Evolutionary conservation across 2,797 vertebrate species (phyloP).

Genomic region (Semotilus atromaculatus): DNA sequence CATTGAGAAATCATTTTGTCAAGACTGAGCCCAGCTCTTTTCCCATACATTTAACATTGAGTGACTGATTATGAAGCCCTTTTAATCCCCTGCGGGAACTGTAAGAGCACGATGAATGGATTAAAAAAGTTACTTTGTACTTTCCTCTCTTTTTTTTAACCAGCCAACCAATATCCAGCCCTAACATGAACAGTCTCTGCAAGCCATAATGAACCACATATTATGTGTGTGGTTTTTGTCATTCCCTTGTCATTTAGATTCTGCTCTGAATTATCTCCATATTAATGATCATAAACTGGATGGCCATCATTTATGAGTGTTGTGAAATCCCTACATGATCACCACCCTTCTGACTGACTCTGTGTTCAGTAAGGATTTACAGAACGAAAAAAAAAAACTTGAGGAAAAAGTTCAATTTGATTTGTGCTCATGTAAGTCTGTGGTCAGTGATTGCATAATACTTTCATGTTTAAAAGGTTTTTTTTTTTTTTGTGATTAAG

Average conservation of each 20-base stretch:
- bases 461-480: background rate
- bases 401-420: background rate
- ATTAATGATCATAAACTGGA: conserved; percentile 9
- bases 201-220: conserved; percentile 40
- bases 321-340: background rate
- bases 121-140: conserved; percentile 62
- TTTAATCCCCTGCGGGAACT: conserved; percentile 70
- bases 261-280: conserved; percentile 10
- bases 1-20: conserved; percentile 86
- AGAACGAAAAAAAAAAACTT: background rate
- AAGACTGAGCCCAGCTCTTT: conserved; percentile 75
- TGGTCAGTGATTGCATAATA: background rate
- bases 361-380: background rate
- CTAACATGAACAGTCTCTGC: conserved; percentile 27
- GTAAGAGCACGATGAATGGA: conserved; percentile 67
- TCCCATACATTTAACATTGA: conserved; percentile 75
- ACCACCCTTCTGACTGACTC: background rate
- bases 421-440: background rate
- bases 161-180: conserved; percentile 43
- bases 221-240: conserved; percentile 3
- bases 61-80: conserved; percentile 76
- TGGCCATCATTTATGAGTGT: background rate
- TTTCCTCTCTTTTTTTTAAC: conserved; percentile 42
- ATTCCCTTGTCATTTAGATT: conserved; percentile 8
- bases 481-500: background rate